These are phyloP conservation scores for Hyposoter dolosus DNA, from an alignment of 2,888 invertebrate species.

Conservation along the genomic window DNA sequence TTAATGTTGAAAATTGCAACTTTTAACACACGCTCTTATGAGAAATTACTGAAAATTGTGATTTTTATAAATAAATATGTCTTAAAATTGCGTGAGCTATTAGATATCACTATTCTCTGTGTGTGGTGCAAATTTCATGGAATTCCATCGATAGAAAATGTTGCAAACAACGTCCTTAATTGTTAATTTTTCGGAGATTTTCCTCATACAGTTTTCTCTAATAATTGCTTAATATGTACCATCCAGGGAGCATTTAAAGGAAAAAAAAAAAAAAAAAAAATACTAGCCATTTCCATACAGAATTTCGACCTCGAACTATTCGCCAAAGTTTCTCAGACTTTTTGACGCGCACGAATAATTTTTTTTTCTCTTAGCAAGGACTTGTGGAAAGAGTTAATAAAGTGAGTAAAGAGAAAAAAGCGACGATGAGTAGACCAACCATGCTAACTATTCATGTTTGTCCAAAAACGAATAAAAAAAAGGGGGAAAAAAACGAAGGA, in stretches of 20 bases:
- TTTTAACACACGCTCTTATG: no score
- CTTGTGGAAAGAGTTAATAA: slow-evolving; percentile 78
- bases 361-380: slow-evolving; percentile 24
- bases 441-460: slow-evolving; percentile 80
- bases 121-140: no score
- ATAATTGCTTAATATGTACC: neutral
- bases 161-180: neutral
- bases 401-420: slow-evolving; percentile 80
- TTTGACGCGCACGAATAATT: neutral
- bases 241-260: neutral
- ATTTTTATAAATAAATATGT: no score
- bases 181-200: neutral
- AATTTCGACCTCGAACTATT: neutral
- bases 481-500: slow-evolving; percentile 47
- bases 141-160: no score
- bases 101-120: no score
- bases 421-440: slow-evolving; percentile 73
- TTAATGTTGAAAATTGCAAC: no score
- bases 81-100: no score
- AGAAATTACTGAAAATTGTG: no score
- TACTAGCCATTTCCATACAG: neutral
- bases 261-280: neutral
- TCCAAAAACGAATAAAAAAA: slow-evolving; percentile 70
- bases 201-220: no score
- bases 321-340: neutral